A percentile compares a stretch with the other conserved stretches of the same genome.
These are phyloP conservation scores for Dicaeum eximium DNA, from an alignment of 2,113 vertebrate genomes.

Conservation along the genomic window DNA sequence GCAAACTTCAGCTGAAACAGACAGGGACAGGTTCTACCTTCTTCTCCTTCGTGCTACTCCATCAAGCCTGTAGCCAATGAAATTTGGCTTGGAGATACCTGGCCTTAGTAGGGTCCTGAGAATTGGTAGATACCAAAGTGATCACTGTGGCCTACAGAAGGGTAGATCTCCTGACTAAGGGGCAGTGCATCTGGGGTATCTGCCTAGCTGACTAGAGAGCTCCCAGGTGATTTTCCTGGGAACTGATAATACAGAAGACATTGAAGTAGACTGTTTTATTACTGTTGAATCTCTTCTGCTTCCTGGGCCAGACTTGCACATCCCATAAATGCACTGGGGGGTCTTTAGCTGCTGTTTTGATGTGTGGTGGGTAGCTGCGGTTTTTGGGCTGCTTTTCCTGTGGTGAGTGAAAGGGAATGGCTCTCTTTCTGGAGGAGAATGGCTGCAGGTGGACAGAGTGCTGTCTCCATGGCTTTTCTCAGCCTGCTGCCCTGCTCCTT, in stretches of 20 bases:
- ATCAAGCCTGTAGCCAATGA: background rate
- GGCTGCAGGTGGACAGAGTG: rapidly evolving
- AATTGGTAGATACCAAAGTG: background rate
- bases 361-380: background rate
- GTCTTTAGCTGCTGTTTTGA: background rate
- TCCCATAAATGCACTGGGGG: background rate
- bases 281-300: background rate
- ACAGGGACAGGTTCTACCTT: background rate
- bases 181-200: background rate
- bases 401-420: background rate
- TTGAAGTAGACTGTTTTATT: background rate
- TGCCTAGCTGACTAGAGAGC: background rate
- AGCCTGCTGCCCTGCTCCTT: background rate
- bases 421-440: background rate
- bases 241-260: background rate
- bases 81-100: background rate
- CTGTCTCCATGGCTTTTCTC: background rate
- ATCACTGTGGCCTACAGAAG: background rate
- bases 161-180: background rate
- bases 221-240: background rate
- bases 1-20: background rate
- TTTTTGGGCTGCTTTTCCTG: background rate
- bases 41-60: background rate
- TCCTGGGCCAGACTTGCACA: background rate
- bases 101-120: background rate